Evolutionary conservation across 2,113 vertebrate species (phyloP).

Genomic region (Oncorhynchus clarkii): DNA sequence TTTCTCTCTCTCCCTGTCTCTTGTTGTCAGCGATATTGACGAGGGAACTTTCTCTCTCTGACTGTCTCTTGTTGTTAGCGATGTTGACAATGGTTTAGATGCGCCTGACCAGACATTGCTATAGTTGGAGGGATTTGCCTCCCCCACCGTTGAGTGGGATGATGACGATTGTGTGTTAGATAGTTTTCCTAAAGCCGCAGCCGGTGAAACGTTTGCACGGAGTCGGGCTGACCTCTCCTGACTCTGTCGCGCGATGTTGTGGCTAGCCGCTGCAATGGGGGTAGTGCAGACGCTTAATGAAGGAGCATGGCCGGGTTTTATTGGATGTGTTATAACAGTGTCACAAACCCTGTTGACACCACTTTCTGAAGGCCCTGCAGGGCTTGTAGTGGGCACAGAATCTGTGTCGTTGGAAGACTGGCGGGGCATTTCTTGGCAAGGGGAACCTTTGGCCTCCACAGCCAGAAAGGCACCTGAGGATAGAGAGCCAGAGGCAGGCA

Average conservation of each 20-base stretch:
- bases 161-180: slow-evolving; percentile 26
- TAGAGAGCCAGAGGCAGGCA: slow-evolving; percentile 15
- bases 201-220: slow-evolving; percentile 7
- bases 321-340: slow-evolving; percentile 19
- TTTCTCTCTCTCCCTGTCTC: too few species aligned
- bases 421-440: slow-evolving; percentile 10
- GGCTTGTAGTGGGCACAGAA: slow-evolving; percentile 11
- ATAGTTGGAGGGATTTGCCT: slow-evolving; percentile 60
- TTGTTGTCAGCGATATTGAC: too few species aligned
- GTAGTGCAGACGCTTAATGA: slow-evolving; percentile 22
- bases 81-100: slow-evolving; percentile 8
- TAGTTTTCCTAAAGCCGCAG: slow-evolving; percentile 24
- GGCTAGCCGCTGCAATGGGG: slow-evolving; percentile 13
- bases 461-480: slow-evolving; percentile 28
- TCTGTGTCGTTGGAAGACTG: slow-evolving; percentile 16
- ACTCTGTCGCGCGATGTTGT: slow-evolving; percentile 22
- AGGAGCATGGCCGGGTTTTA: slow-evolving; percentile 12
- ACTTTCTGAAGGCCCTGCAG: slow-evolving; percentile 6
- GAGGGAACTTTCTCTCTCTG: slow-evolving; percentile 53
- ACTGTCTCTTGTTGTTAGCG: slow-evolving; percentile 58
- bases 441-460: background rate
- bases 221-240: slow-evolving; percentile 31
- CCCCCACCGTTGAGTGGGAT: slow-evolving; percentile 38
- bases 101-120: slow-evolving; percentile 35
- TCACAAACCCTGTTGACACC: slow-evolving; percentile 27